Percentiles rank a stretch among this genome's conserved stretches.
Evolutionary conservation across 1,140 invertebrate species (phyloP).

Genomic region (Hermatobates lingyangjiaoensis): DNA sequence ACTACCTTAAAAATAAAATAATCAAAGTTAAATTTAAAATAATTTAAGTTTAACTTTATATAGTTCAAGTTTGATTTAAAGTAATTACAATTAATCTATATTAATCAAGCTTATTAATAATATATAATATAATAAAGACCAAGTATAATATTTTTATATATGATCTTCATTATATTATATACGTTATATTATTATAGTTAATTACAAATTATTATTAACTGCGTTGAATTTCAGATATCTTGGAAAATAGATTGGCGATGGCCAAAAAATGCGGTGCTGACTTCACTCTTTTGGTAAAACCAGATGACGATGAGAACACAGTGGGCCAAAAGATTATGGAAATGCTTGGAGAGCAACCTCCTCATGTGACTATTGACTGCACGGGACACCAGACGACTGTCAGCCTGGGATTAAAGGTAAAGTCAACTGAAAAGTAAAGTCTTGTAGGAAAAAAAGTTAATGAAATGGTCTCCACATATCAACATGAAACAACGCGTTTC

Average conservation of each 20-base stretch:
- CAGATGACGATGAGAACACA: slow-evolving; percentile 35
- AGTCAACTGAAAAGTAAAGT: too few relatives aligned
- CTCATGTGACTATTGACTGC: slow-evolving; percentile 71
- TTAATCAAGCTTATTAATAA: neutral
- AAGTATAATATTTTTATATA: neutral
- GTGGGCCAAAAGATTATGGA: slow-evolving; percentile 37
- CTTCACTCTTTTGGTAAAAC: slow-evolving; percentile 38
- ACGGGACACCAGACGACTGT: slow-evolving; percentile 65
- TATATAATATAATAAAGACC: neutral
- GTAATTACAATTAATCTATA: neutral
- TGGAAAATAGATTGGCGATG: slow-evolving; percentile 49
- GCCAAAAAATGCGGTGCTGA: slow-evolving; percentile 74
- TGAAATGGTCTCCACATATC: too few relatives aligned
- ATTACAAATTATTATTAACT: neutral
- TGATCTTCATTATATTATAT: neutral
- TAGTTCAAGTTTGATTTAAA: neutral
- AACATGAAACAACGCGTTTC: too few relatives aligned
- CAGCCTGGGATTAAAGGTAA: slow-evolving; percentile 52
- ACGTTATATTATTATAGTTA: neutral
- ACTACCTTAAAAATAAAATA: too few relatives aligned
- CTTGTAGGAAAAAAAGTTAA: too few relatives aligned
- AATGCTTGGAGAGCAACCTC: slow-evolving; percentile 37
- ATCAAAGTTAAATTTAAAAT: too few relatives aligned
- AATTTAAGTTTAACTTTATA: neutral
- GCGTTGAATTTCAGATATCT: slow-evolving; percentile 38